Base-by-base conservation (phyloP, 2,797 vertebrate genomes). In the Gila robusta region DNA sequence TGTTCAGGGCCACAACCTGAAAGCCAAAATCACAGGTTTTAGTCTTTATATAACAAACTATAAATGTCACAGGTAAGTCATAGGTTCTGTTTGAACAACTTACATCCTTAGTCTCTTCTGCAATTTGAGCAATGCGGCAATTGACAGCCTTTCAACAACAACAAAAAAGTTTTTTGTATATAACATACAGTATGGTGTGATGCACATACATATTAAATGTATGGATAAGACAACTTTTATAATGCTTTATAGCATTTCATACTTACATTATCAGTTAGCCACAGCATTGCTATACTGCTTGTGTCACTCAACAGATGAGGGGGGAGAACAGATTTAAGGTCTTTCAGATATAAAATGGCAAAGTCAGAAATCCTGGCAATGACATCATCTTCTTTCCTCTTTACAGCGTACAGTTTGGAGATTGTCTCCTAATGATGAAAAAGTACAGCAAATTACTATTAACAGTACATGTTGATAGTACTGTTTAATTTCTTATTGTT, bases 71-170 rank as follows among this genome's bases (percentile, higher is more conserved):
- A 56, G 11, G 8, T 23, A 64, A 64, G 59, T 56, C 17, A 78
- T 11, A 56, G 19, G 9, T 37, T 64, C n/a, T 26, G 59, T 21
- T 11, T 64, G 26, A 37, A 62, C 23, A 12, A 77, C 72, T 74
- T 74, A 77, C 73, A 54, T 77, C 32, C 10, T 54, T 49, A n/a
- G n/a, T 35, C 32, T 77, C 73, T 77, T 77, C 47, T 12, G 8
- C 17, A 59, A 62, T n/a, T n/a, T 78, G 76, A 35, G 76, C 76
- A 39, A 78, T n/a, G 10, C 49, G 49, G 32, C 26, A 77, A 77
- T 56, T 37, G 5, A 78, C 32, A 59, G 52, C 54, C 76, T 78
- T 59, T 78, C 35, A 54, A 78, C 32, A 32, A 44, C 41, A 41
- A 44, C 10, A 78, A 78, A 59, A 9, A 2, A 0, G 5, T 52